phyloP scores from a whole-genome alignment of 2,113 vertebrate genomes.

The Syngnathoides biaculeatus region DNA sequence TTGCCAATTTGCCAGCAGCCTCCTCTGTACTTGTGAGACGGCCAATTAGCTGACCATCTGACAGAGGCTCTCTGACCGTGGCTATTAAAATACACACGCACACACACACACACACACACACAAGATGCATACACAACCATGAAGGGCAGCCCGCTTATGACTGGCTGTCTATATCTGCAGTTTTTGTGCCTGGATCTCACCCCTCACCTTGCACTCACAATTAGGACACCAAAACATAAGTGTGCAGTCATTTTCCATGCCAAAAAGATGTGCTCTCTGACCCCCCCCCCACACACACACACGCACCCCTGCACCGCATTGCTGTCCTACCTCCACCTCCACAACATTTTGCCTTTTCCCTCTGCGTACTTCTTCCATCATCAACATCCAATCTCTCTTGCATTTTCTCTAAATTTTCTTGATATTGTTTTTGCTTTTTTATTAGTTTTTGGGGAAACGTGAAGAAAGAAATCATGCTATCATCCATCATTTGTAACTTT shows the following conservation, averaged over 20 bases:
- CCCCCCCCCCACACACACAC: conserved; percentile 35
- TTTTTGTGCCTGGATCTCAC: conserved; percentile 53
- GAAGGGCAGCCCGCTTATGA: conserved; percentile 33
- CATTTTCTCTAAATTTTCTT: background rate
- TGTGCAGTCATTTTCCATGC: conserved; percentile 40
- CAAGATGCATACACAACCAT: conserved; percentile 16
- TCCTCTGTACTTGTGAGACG: conserved; percentile 76
- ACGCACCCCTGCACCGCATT: conserved; percentile 1
- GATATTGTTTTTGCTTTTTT: too few relatives aligned
- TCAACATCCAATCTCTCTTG: background rate
- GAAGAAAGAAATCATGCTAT: too few relatives aligned
- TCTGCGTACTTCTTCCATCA: background rate
- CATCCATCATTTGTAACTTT: too few relatives aligned
- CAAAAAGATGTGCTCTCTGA: conserved; percentile 52
- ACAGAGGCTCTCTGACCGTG: conserved; percentile 72
- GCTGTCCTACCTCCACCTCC: conserved; percentile 2
- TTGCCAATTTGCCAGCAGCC: conserved; percentile 75
- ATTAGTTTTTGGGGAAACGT: too few relatives aligned
- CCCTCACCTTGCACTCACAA: conserved; percentile 60
- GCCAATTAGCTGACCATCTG: conserved; percentile 78
- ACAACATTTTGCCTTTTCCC: background rate
- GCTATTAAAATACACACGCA: conserved; percentile 72
- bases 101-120: conserved; percentile 21
- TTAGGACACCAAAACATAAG: conserved; percentile 32
- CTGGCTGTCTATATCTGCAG: conserved; percentile 57